A percentile compares a stretch with the other conserved stretches of the same genome.
Evolutionary conservation across 2,797 vertebrate species (phyloP).

Genomic region (Setipinna tenuifilis): DNA sequence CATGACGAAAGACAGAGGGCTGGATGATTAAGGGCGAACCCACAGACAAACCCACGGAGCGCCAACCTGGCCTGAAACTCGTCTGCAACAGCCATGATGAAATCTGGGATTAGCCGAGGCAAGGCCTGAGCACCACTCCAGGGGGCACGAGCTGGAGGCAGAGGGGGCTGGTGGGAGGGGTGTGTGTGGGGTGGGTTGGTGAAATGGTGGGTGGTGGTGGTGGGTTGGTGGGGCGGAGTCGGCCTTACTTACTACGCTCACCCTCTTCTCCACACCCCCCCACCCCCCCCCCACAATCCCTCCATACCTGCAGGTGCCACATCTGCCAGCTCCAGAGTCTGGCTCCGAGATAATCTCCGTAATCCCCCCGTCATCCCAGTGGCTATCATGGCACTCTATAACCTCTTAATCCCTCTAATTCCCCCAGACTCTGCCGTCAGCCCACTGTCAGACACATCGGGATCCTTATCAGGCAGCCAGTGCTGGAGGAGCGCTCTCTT

Average conservation of each 20-base stretch:
- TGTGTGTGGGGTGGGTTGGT: neutral
- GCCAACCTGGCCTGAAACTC: constrained; percentile 36
- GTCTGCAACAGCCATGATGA: constrained; percentile 46
- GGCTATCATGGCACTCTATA: constrained; percentile 82
- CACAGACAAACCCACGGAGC: neutral
- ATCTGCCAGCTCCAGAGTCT: constrained; percentile 72
- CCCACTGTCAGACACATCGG: constrained; percentile 76
- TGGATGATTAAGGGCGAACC: constrained; percentile 26
- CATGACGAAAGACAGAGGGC: constrained; percentile 37
- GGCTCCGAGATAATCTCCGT: constrained; percentile 79
- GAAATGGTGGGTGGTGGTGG: neutral
- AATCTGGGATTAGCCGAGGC: constrained; percentile 39
- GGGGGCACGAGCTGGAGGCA: neutral
- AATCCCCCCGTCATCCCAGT: constrained; percentile 81
- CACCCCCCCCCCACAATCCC: constrained; percentile 48
- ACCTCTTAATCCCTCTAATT: constrained; percentile 82
- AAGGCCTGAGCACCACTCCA: constrained; percentile 13
- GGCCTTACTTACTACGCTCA: neutral
- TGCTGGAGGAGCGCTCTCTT: neutral
- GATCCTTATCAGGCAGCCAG: constrained; percentile 74
- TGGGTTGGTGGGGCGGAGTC: neutral
- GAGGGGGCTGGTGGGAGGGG: neutral
- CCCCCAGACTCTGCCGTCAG: constrained; percentile 78
- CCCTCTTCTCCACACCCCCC: constrained; percentile 49
- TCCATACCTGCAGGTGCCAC: constrained; percentile 70